A percentile compares a stretch with the other conserved stretches of the same genome.
Conservation (phyloP, 2,888 invertebrate species). For the Drosophila melanosoma region DNA sequence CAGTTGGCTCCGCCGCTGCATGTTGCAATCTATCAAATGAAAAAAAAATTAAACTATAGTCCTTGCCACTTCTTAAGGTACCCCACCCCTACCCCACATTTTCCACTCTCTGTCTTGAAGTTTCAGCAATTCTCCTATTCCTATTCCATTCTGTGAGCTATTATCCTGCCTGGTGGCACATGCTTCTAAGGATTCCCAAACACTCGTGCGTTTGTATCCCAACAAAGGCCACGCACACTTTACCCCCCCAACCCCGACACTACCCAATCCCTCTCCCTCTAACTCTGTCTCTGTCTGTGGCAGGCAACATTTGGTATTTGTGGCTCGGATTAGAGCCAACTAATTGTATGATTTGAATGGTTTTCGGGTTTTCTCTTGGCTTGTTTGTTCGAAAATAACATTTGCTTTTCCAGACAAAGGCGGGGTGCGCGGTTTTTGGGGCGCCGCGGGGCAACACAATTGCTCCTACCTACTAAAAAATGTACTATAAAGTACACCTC, state of each 20-base stretch:
- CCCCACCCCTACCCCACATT: too few relatives aligned
- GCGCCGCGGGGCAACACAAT: slow-evolving; percentile 6
- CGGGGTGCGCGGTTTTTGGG: slow-evolving; percentile 9
- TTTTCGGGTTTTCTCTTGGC: slow-evolving; percentile 64
- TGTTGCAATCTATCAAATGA: not conserved
- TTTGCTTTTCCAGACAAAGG: slow-evolving; percentile 63
- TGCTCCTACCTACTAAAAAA: not conserved
- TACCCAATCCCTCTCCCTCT: not conserved
- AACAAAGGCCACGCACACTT: slow-evolving; percentile 58
- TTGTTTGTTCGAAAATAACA: slow-evolving; percentile 77
- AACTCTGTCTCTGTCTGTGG: not conserved
- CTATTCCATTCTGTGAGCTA: slow-evolving; percentile 9
- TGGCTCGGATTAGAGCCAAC: slow-evolving; percentile 75
- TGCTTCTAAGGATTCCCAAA: slow-evolving; percentile 69
- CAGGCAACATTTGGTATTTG: slow-evolving; percentile 56
- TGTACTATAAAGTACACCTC: not conserved
- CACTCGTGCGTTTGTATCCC: slow-evolving; percentile 25
- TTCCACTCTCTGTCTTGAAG: not conserved
- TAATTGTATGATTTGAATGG: slow-evolving; percentile 81
- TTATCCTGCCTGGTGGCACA: slow-evolving; percentile 37
- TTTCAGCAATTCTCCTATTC: not conserved
- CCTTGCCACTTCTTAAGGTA: slow-evolving; percentile 6
- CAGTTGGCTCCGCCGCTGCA: not conserved
- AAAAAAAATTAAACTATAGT: slow-evolving; percentile 14
- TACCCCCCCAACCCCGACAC: not conserved